A percentile compares a stretch with the other conserved stretches of the same genome.
Conservation (phyloP, 2,113 vertebrate species). For the Abramis brama region DNA sequence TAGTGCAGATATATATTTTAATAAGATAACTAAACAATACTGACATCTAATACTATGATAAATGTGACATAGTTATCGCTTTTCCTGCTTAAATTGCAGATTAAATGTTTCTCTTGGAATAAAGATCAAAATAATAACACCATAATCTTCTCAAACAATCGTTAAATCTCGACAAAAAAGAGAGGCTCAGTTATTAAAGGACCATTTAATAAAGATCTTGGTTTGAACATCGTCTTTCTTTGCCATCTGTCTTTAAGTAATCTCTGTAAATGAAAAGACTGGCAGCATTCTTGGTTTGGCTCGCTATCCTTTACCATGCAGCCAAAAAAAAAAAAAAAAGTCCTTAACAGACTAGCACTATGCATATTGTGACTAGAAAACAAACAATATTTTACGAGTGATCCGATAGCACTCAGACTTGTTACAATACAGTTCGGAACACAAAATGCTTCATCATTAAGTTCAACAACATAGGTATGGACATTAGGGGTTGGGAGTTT, state of each 20-base stretch:
- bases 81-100: background rate
- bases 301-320: background rate
- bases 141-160: conserved; percentile 27
- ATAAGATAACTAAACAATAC: background rate
- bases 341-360: conserved; percentile 4
- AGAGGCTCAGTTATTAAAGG: conserved; percentile 8
- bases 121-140: conserved; percentile 14
- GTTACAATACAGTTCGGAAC: background rate
- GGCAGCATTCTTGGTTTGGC: conserved; percentile 29
- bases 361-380: background rate
- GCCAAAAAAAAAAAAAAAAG: background rate
- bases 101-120: conserved; percentile 17
- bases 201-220: conserved; percentile 10
- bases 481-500: background rate
- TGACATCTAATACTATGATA: background rate
- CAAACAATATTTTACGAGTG: background rate
- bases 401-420: background rate
- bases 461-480: background rate
- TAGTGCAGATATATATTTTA: background rate
- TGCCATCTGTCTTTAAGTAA: conserved; percentile 43
- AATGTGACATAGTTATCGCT: background rate
- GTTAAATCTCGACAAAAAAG: conserved; percentile 10
- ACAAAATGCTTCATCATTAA: background rate
- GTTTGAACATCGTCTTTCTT: conserved; percentile 5
- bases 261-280: conserved; percentile 24